Evolutionary conservation across 2,888 invertebrate species (phyloP).

Genomic region (Mechanitis mazaeus): DNA sequence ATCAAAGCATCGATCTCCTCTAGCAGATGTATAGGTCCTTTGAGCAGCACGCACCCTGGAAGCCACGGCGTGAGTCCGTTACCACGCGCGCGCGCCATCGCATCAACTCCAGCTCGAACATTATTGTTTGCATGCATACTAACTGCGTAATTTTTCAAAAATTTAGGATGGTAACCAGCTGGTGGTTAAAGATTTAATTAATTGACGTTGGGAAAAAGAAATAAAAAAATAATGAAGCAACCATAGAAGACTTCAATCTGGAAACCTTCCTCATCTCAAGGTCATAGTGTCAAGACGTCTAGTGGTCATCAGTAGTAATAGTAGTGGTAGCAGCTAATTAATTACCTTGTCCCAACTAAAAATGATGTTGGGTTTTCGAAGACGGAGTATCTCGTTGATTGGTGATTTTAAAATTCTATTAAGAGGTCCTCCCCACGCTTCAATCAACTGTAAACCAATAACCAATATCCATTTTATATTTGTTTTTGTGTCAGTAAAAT

Average conservation of each 20-base stretch:
- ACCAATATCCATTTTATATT: no score
- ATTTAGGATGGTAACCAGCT: no score
- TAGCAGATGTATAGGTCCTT: conserved; percentile 90
- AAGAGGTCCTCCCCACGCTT: conserved; percentile 81
- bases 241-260: no score
- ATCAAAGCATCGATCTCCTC: conserved; percentile 88
- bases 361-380: conserved; percentile 87
- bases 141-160: conserved; percentile 63
- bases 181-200: no score
- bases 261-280: no score
- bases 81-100: conserved; percentile 65
- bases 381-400: conserved; percentile 82
- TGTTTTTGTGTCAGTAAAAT: no score
- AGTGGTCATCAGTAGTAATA: no score
- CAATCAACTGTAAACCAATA: conserved; percentile 68
- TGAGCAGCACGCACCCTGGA: conserved; percentile 84
- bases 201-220: no score
- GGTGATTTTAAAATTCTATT: conserved; percentile 80
- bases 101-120: conserved; percentile 89
- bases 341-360: conserved; percentile 91
- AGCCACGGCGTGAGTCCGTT: conserved; percentile 75
- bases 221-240: no score
- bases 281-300: no score
- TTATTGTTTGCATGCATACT: conserved; percentile 86
- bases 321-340: neutral